These are phyloP conservation scores for Diplodus sargus DNA, from an alignment of 2,797 vertebrate genomes.

Conservation along the genomic window DNA sequence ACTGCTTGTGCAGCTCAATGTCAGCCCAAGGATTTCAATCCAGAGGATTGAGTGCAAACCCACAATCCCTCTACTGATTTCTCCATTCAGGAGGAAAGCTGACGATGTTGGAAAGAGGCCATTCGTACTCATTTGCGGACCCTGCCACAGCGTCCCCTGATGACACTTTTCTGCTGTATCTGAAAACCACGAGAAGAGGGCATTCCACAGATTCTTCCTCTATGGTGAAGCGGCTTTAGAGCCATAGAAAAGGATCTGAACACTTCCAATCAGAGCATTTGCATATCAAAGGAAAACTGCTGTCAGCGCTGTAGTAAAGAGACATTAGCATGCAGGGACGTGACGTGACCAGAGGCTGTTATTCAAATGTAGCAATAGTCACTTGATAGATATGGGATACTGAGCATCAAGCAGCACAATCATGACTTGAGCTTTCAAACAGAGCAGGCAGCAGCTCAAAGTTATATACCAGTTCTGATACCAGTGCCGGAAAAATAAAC, in stretches of 20 bases:
- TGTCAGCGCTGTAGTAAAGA: constrained; percentile 72
- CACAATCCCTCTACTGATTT: constrained; percentile 41
- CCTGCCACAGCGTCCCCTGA: constrained; percentile 45
- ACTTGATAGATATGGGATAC: constrained; percentile 50
- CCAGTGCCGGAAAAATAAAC: not conserved
- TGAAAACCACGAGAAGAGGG: constrained; percentile 47
- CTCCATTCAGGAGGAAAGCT: constrained; percentile 60
- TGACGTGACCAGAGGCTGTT: constrained; percentile 54
- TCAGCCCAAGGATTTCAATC: constrained; percentile 71
- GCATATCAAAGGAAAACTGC: constrained; percentile 82
- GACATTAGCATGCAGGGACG: constrained; percentile 71
- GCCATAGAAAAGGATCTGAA: constrained; percentile 63
- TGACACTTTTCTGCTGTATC: constrained; percentile 60
- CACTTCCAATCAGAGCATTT: constrained; percentile 74
- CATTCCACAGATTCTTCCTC: constrained; percentile 76
- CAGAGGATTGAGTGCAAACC: constrained; percentile 50
- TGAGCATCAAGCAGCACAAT: constrained; percentile 37
- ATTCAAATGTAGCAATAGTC: constrained; percentile 49
- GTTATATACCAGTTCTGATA: not conserved
- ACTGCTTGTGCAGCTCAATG: constrained; percentile 72
- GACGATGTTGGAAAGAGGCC: constrained; percentile 55
- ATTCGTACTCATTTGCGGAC: constrained; percentile 68
- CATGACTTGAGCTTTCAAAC: constrained; percentile 8
- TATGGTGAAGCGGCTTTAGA: constrained; percentile 57
- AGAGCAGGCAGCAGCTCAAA: not conserved